Percentiles rank a stretch among this genome's conserved stretches.
Evolutionary conservation across 2,113 vertebrate species (phyloP).

Genomic region (Fukomys damarensis): DNA sequence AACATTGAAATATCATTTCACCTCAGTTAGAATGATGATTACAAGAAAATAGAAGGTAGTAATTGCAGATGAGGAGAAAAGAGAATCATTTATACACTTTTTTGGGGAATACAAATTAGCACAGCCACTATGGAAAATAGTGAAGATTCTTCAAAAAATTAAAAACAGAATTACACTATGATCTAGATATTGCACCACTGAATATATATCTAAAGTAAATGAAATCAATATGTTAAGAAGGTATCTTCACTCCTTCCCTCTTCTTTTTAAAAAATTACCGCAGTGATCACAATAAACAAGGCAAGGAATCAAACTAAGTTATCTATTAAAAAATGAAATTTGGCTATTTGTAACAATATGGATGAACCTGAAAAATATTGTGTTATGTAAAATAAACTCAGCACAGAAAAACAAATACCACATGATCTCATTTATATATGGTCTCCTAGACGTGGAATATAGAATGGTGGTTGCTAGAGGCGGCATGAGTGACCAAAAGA

Average conservation of each 20-base stretch:
- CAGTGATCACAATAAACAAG: background rate
- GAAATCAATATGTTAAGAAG: background rate
- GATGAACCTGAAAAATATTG: background rate
- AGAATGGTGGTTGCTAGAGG: background rate
- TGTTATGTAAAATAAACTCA: background rate
- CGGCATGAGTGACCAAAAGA: background rate
- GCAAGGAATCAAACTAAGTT: background rate
- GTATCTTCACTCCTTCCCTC: too few species aligned
- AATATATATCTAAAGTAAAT: background rate
- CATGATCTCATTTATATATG: background rate
- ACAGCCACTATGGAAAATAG: too few species aligned
- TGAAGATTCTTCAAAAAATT: background rate
- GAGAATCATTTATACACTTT: background rate
- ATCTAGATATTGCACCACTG: background rate
- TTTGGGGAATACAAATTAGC: background rate
- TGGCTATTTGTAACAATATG: background rate
- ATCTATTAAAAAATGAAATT: background rate
- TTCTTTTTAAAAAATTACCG: background rate
- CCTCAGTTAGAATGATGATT: background rate
- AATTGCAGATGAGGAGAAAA: background rate
- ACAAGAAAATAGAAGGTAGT: background rate
- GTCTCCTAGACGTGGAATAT: background rate
- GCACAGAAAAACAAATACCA: background rate
- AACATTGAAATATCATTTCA: background rate
- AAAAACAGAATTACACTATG: background rate